phyloP scores from a whole-genome alignment of 2,113 vertebrate species.

The Cygnus atratus region DNA sequence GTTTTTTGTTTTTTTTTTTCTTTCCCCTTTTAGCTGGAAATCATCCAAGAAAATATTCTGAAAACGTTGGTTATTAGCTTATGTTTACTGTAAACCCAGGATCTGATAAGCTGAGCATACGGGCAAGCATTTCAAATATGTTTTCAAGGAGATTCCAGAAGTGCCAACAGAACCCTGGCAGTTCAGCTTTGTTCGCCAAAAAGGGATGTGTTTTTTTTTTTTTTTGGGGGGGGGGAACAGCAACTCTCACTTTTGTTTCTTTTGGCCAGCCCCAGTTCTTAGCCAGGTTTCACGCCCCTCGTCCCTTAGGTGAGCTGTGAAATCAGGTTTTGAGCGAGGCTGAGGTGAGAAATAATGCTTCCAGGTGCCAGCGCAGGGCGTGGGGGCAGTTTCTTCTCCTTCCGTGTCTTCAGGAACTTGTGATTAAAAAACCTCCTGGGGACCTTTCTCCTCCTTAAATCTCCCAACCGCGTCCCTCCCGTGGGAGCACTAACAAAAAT shows the following conservation, averaged over 20 bases:
- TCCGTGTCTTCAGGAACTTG: not conserved
- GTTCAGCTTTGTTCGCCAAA: slow-evolving; percentile 34
- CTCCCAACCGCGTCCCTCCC: not conserved
- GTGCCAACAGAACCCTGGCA: slow-evolving; percentile 22
- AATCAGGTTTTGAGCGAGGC: not conserved
- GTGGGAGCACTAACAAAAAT: not conserved
- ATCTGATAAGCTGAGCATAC: slow-evolving; percentile 23
- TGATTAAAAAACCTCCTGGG: not conserved
- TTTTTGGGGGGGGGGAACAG: not conserved
- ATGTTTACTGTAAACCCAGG: slow-evolving; percentile 18
- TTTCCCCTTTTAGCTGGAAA: not conserved
- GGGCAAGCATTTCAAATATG: not conserved
- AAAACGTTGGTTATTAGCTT: not conserved
- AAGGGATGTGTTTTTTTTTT: not conserved
- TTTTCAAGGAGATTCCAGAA: slow-evolving; percentile 39
- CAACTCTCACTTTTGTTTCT: not conserved
- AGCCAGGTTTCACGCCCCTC: not conserved
- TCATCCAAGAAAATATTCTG: slow-evolving; percentile 2
- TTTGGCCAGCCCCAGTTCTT: not conserved
- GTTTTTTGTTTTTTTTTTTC: not conserved
- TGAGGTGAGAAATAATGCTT: fast-evolving
- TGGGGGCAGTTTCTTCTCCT: not conserved
- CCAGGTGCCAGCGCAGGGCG: fast-evolving
- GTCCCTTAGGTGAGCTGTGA: not conserved
- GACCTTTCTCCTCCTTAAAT: not conserved